A percentile compares a stretch with the other conserved stretches of the same genome.
These are phyloP conservation scores for Lobophora halterata DNA, from an alignment of 2,888 invertebrate genomes.

Conservation along the genomic window DNA sequence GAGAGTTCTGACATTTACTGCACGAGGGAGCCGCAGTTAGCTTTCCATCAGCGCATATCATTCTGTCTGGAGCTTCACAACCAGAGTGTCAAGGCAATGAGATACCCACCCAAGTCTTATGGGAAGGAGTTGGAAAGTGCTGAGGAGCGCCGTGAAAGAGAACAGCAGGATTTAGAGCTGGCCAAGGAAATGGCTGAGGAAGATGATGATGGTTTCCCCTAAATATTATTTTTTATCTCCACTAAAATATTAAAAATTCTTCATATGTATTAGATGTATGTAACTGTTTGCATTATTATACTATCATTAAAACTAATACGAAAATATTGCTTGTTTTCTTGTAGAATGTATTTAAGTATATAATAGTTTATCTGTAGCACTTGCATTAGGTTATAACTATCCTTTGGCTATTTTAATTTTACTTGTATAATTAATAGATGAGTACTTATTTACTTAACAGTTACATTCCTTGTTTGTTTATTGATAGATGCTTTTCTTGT, in stretches of 20 bases:
- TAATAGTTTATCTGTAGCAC: too few relatives aligned
- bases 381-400: too few relatives aligned
- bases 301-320: conserved; percentile 23
- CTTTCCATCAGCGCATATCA: conserved; percentile 97
- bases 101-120: conserved; percentile 99
- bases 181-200: conserved; percentile 99
- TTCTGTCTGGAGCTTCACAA: conserved; percentile 99
- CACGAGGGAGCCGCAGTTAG: conserved; percentile 96
- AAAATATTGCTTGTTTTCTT: conserved; percentile 11
- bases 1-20: conserved; percentile 98
- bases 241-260: conserved; percentile 27
- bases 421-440: too few relatives aligned
- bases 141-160: conserved; percentile 96
- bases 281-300: conserved; percentile 35
- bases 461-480: too few relatives aligned
- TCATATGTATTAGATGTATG: conserved; percentile 39
- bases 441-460: too few relatives aligned
- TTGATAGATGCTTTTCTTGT: too few relatives aligned
- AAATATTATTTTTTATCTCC: conserved; percentile 34
- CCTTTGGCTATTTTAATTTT: too few relatives aligned
- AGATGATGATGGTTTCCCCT: conserved; percentile 94
- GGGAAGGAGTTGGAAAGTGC: conserved; percentile 98
- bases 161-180: conserved; percentile 98
- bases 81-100: conserved; percentile 99
- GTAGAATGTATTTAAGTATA: background rate